Percentiles rank a stretch among this genome's conserved stretches.
Conservation (phyloP, 2,888 invertebrate genomes). For the Phortica okadai region DNA sequence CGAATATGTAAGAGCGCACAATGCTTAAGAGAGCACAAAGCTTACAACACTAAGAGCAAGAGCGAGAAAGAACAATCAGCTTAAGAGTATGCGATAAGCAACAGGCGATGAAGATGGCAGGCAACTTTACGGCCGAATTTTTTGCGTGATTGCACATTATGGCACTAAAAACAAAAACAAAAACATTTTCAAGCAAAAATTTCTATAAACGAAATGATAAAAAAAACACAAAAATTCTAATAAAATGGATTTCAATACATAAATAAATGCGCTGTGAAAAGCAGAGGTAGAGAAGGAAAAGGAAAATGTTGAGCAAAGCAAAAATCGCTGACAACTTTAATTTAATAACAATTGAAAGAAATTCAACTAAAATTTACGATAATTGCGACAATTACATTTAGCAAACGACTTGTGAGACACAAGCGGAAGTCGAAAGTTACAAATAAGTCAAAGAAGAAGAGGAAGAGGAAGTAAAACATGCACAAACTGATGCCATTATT, state of each 20-base stretch:
- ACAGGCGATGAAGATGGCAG: neutral
- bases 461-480: neutral
- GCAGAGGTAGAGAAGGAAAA: constrained; percentile 2
- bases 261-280: neutral
- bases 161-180: neutral
- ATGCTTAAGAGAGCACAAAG: neutral
- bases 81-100: neutral
- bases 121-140: neutral
- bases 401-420: constrained; percentile 52
- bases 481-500: neutral
- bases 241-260: neutral
- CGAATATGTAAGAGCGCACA: neutral
- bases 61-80: neutral
- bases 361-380: constrained; percentile 64
- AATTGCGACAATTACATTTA: constrained; percentile 67
- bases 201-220: neutral
- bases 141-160: no score
- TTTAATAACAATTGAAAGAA: constrained; percentile 59
- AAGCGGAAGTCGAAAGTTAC: constrained; percentile 40
- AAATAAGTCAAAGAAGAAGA: neutral
- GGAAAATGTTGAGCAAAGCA: constrained; percentile 36
- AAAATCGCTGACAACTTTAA: constrained; percentile 53
- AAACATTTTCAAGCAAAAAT: neutral
- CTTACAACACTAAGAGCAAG: neutral
- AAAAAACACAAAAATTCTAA: neutral